Evolutionary conservation across 1,140 invertebrate species (phyloP), one percentile per base, ranked within the genome.

Genomic region (Varroa destructor): DNA sequence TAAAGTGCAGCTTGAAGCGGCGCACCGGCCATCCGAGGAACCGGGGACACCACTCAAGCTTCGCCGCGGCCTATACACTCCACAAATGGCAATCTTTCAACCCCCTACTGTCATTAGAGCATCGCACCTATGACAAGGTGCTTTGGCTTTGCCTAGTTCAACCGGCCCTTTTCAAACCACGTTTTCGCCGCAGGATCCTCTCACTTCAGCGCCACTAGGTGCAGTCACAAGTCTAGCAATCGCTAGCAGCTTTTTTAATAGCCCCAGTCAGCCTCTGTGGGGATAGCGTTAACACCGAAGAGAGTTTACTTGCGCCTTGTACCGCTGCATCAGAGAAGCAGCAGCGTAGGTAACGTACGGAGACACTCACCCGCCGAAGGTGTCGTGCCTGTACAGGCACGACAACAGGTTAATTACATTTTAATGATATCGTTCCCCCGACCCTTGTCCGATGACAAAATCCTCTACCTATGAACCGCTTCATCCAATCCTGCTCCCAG

Each of bases 361-460:
- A 67, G 12, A 40, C 14, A 46, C 61, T 1, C 12, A n/a, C 40
- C 61, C 12, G 8, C 12, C 61, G 40, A n/a, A 1, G 37, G 12
- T 14, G 25, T 25, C 25, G 25, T 51, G 46, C 46, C 46, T 51
- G 40, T 67, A 67, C 57, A 25, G 25, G 46, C 61, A 67, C 61
- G 61, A 67, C 61, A 67, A 67, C 61, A 67, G 61, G 61, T 67
- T 67, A 67, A 67, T 67, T 67, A 67, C 61, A 67, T 67, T 67
- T 67, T 67, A 67, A 67, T 67, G 61, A 67, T 67, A 67, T 67
- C 10, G 12, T 14, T 37, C 12, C 46, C 61, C 61, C 61, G 46
- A 3, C 8, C 46, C 46, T 25, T 25, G 25, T 25, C 25, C 25
- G 25, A 25, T 25, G 25, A 51, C 46, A 8, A 51, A 51, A 51